Conservation (phyloP, 2,113 vertebrate genomes). For the Barbus barbus region DNA sequence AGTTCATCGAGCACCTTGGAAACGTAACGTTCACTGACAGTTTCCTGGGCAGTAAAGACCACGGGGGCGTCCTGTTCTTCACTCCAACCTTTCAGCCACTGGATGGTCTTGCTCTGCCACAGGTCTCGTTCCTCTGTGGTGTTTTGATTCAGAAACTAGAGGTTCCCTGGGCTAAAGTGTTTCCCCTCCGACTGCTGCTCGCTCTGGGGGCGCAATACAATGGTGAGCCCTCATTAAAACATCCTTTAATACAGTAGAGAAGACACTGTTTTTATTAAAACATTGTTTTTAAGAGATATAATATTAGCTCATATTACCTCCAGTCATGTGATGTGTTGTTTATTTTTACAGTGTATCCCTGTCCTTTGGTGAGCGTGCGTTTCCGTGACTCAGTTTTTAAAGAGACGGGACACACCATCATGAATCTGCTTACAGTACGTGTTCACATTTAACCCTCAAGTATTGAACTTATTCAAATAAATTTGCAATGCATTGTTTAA, state of each 20-base stretch:
- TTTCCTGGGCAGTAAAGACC: slow-evolving; percentile 87
- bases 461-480: neutral
- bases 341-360: slow-evolving; percentile 81
- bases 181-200: slow-evolving; percentile 89
- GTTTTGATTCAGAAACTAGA: slow-evolving; percentile 93
- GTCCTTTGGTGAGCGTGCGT: slow-evolving; percentile 81
- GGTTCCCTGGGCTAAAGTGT: slow-evolving; percentile 95
- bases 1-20: slow-evolving; percentile 84
- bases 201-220: slow-evolving; percentile 86
- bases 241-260: neutral
- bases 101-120: slow-evolving; percentile 80
- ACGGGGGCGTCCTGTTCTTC: slow-evolving; percentile 92
- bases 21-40: slow-evolving; percentile 88
- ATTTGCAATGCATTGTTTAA: neutral
- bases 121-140: slow-evolving; percentile 83
- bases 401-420: slow-evolving; percentile 91
- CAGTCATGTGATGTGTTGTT: neutral
- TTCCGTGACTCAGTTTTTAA: slow-evolving; percentile 85
- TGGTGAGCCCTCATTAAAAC: slow-evolving; percentile 69
- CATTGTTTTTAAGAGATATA: too few relatives aligned
- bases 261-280: neutral
- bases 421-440: slow-evolving; percentile 94
- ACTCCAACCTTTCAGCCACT: slow-evolving; percentile 84
- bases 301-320: too few relatives aligned
- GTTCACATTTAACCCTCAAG: slow-evolving; percentile 13